Conservation (phyloP, 2,888 invertebrate species). For the Ectemnius cavifrons region DNA sequence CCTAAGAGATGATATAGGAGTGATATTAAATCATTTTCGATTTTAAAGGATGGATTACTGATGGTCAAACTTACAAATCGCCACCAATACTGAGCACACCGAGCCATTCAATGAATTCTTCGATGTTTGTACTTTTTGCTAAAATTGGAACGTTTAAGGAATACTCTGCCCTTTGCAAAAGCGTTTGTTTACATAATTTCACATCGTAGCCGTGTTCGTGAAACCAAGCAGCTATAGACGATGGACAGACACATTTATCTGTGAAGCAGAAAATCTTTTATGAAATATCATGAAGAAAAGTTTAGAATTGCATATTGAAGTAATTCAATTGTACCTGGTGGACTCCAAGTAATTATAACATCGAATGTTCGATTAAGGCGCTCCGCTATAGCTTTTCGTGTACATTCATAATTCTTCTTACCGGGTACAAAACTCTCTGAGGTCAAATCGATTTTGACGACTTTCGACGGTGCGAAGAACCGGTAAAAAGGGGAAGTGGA, state of each 20-base stretch:
- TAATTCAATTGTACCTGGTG: slow-evolving; percentile 72
- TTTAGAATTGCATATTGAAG: slow-evolving; percentile 3
- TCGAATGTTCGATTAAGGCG: slow-evolving; percentile 76
- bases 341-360: slow-evolving; percentile 80
- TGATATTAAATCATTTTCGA: too few species aligned
- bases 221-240: slow-evolving; percentile 82
- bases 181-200: slow-evolving; percentile 77
- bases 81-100: slow-evolving; percentile 79
- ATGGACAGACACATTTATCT: slow-evolving; percentile 79
- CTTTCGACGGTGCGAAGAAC: slow-evolving; percentile 68
- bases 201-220: slow-evolving; percentile 77
- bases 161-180: slow-evolving; percentile 71
- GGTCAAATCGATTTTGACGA: slow-evolving; percentile 79
- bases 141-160: slow-evolving; percentile 77
- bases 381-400: slow-evolving; percentile 73
- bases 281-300: slow-evolving; percentile 8
- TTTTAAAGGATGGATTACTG: too few species aligned
- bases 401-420: slow-evolving; percentile 78
- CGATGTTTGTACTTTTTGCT: slow-evolving; percentile 61
- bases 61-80: slow-evolving; percentile 70
- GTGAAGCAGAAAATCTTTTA: slow-evolving; percentile 29
- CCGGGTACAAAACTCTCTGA: slow-evolving; percentile 77
- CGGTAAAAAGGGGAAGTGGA: slow-evolving; percentile 46
- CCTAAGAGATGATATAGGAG: slow-evolving; percentile 50
- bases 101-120: slow-evolving; percentile 80